Base-by-base conservation (phyloP, 2,113 vertebrate genomes). In the Gopherus flavomarginatus region DNA sequence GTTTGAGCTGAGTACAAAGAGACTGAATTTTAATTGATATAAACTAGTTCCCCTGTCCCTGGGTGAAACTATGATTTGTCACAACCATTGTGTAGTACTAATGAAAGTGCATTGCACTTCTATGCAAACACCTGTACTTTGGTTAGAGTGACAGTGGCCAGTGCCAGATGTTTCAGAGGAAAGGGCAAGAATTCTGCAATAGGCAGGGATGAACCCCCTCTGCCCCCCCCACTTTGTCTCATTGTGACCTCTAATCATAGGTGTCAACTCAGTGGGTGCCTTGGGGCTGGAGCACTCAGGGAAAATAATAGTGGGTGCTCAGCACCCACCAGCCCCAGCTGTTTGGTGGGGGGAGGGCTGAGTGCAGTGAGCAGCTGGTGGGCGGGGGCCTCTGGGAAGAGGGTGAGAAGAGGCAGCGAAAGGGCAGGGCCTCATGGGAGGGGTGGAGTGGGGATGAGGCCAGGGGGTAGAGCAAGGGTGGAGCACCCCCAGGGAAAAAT, bases 101-200 rank as follows among this genome's bases (percentile, higher is more conserved):
- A 69, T 9, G 35, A n/a, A 69, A 69, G 31, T n/a, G 9, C n/a
- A 5, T 21, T 21, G 65, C n/a, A 38, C 65, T 72, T 59, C 72
- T 38, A 59, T 24, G 6, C 72, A 49, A 65, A 86, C 75, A 49
- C 1, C 31, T 77, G 17, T 75, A 80, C 38, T 95, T 82, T 87
- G 56, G 52, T 85, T 80, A 77, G 42, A 21, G 52, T 56, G 27
- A 0, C 27, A 24, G 24, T 42, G 90, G 81, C 83, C 26, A 92
- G 31, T 84, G n/a, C 35, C n/a, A 72, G 65, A 72, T 72, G n/a
- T n/a, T 72, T 72, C 65, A 72, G 31, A 72, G 77, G 62, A 85
- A 81, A 52, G 57, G 78, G 17, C 0, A 0, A 56, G 84, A 94
- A 72, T n/a, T 16, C 22, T 17, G 11, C 65, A 38, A n/a, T 8